These are phyloP conservation scores for Gadopsis bispinosus DNA, from an alignment of 2,797 vertebrate genomes.

Conservation along the genomic window DNA sequence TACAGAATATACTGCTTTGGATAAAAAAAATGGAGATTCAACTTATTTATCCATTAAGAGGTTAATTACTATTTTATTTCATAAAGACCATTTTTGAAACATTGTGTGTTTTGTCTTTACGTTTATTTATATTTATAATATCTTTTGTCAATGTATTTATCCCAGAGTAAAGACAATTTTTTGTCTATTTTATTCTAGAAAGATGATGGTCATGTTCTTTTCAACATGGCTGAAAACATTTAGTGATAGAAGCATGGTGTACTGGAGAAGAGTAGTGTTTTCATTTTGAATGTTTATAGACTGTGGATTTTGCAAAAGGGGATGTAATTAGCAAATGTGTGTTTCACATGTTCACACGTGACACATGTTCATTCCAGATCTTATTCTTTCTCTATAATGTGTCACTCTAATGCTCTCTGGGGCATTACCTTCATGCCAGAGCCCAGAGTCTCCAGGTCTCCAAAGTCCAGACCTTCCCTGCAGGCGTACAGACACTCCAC, in stretches of 20 bases:
- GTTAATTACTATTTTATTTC: neutral
- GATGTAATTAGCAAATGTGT: neutral
- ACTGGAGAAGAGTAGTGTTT: neutral
- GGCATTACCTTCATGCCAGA: conserved; percentile 97
- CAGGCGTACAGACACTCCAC: conserved; percentile 99
- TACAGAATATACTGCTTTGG: neutral
- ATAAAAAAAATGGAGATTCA: neutral
- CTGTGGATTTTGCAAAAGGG: no score
- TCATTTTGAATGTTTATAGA: neutral
- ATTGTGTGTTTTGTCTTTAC: neutral
- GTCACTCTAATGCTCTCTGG: neutral
- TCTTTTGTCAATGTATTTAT: neutral
- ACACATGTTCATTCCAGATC: neutral
- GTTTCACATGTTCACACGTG: neutral
- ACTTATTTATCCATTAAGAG: neutral
- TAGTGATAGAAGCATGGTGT: neutral
- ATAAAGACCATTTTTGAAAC: neutral
- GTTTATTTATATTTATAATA: neutral
- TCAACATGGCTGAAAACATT: neutral
- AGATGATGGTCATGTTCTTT: neutral
- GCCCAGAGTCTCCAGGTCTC: conserved; percentile 97
- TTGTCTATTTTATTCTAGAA: neutral
- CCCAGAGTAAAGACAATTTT: neutral
- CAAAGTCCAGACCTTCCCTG: conserved; percentile 98
- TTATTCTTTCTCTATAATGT: neutral